These are phyloP conservation scores for Ephydatia muelleri DNA, from an alignment of 37 sponge, comb jelly and placozoan genomes.

Conservation along the genomic window DNA sequence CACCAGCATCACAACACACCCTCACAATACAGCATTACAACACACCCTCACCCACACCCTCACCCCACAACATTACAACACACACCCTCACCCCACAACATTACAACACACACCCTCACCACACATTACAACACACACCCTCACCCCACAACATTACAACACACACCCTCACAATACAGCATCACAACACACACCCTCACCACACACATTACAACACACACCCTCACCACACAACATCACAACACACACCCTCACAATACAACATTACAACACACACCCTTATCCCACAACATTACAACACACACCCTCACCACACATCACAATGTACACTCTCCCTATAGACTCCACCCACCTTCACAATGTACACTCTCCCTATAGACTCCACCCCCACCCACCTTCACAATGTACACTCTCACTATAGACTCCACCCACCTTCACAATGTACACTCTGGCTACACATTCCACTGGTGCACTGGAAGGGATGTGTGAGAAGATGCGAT, in stretches of 20 bases:
- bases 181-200: no score
- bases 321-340: neutral
- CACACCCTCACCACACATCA: neutral
- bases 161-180: no score
- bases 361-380: neutral
- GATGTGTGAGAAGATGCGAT: constrained; percentile 61
- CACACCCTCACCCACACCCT: no score
- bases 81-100: no score
- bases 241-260: neutral
- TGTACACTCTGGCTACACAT: constrained; percentile 88
- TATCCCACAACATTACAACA: neutral
- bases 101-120: no score
- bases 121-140: no score
- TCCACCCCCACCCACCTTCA: neutral
- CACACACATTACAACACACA: no score
- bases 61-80: no score
- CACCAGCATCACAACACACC: no score
- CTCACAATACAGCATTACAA: no score
- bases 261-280: neutral
- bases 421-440: constrained; percentile 83
- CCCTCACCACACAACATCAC: no score
- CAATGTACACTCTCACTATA: neutral
- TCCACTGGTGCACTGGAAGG: constrained; percentile 80
- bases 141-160: no score
- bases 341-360: neutral